A percentile compares a stretch with the other conserved stretches of the same genome.
Conservation (phyloP, 2,797 vertebrate genomes). For the Channa striata region DNA sequence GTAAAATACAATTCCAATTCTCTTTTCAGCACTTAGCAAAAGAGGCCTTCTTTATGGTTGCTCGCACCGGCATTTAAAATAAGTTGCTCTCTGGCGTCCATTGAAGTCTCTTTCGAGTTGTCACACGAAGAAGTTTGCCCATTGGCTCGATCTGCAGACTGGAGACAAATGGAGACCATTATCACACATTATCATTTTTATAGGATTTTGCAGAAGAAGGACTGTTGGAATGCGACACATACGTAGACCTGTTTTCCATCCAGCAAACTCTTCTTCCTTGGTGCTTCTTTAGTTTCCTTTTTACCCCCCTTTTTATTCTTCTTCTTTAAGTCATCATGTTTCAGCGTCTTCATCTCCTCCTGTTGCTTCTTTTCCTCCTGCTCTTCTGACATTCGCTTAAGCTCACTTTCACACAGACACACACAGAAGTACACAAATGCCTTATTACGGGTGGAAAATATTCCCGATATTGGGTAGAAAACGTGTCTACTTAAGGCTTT, state of each 20-base stretch:
- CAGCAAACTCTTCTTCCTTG: conserved; percentile 72
- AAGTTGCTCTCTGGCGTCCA: conserved; percentile 43
- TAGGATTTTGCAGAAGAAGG: neutral
- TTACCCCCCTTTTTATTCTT: conserved; percentile 78
- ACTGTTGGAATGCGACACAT: neutral
- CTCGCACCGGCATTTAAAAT: conserved; percentile 36
- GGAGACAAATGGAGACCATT: conserved; percentile 11
- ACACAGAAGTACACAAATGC: neutral
- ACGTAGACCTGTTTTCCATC: conserved; percentile 79
- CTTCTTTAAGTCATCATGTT: conserved; percentile 84
- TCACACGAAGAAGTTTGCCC: conserved; percentile 53
- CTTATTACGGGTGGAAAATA: neutral
- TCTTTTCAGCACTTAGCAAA: neutral
- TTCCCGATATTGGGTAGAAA: neutral
- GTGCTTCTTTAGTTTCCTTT: conserved; percentile 75
- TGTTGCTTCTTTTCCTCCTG: conserved; percentile 78
- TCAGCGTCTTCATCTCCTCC: conserved; percentile 78
- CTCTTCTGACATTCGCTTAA: conserved; percentile 70
- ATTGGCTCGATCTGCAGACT: conserved; percentile 54
- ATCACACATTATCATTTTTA: neutral
- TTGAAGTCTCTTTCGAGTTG: conserved; percentile 45
- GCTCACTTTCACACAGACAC: conserved; percentile 72
- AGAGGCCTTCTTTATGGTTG: neutral
- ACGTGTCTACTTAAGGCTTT: neutral
- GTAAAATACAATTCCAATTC: neutral